Evolutionary conservation across 2,113 vertebrate species (phyloP).

Genomic region (Hippopotamus amphibius): DNA sequence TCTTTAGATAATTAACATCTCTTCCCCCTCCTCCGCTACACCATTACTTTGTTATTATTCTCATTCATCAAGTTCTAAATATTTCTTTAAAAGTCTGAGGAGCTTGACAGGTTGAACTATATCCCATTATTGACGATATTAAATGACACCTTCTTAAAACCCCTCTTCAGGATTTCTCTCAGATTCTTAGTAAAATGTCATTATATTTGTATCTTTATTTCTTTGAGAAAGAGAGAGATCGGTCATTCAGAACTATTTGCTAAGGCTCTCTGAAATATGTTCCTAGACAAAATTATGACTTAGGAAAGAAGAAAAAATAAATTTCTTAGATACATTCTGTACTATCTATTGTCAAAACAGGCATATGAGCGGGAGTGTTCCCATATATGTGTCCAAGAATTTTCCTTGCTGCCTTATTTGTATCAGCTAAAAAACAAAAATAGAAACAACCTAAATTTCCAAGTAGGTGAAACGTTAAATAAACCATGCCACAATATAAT

Average conservation of each 20-base stretch:
- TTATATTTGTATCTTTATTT: conserved; percentile 61
- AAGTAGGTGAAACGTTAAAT: not conserved
- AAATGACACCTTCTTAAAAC: conserved; percentile 58
- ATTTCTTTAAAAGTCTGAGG: conserved; percentile 76
- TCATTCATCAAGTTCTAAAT: conserved; percentile 75
- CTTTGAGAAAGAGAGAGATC: not conserved
- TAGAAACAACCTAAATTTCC: conserved; percentile 1
- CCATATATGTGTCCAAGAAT: not conserved
- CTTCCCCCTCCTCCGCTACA: not conserved
- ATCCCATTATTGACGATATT: conserved; percentile 60
- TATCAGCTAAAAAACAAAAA: not conserved
- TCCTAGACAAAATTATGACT: conserved; percentile 37
- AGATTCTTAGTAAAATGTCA: conserved; percentile 13
- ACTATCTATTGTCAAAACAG: not conserved
- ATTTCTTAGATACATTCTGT: not conserved
- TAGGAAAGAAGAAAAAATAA: not conserved
- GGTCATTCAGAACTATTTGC: not conserved
- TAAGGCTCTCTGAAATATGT: not conserved
- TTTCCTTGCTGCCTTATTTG: not conserved
- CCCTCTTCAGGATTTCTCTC: not conserved
- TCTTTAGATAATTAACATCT: conserved; percentile 78
- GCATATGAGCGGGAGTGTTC: not conserved
- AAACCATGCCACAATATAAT: not conserved
- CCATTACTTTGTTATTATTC: conserved; percentile 75
- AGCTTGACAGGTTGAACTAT: conserved; percentile 61